phyloP scores from a whole-genome alignment of 2,113 vertebrate genomes.

The Gobio gobio region DNA sequence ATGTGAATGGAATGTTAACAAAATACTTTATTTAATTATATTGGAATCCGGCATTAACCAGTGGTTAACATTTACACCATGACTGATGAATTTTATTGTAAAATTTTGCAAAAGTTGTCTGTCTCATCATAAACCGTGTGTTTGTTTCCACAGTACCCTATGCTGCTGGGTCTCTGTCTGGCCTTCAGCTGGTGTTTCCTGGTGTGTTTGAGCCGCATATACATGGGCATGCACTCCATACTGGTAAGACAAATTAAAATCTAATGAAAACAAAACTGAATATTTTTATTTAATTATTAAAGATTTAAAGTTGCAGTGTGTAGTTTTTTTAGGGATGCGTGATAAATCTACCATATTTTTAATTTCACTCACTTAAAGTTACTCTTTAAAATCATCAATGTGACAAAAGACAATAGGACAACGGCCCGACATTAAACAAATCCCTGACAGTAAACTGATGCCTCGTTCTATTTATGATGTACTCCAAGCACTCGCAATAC shows the following conservation, averaged over 20 bases:
- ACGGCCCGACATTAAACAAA: too few relatives aligned
- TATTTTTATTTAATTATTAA: neutral
- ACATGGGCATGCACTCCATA: slow-evolving; percentile 99
- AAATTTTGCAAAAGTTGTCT: neutral
- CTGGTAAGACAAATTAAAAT: slow-evolving; percentile 82
- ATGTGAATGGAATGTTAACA: neutral
- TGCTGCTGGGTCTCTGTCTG: slow-evolving; percentile 82
- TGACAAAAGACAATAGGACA: too few relatives aligned
- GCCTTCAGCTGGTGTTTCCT: slow-evolving; percentile 90
- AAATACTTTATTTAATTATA: neutral
- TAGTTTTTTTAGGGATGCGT: neutral
- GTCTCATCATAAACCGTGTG: neutral
- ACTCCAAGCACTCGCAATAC: too few relatives aligned
- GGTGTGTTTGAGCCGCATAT: slow-evolving; percentile 94
- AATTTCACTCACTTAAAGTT: neutral
- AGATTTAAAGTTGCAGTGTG: neutral
- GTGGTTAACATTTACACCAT: neutral
- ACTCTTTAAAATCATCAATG: neutral
- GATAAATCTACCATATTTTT: neutral
- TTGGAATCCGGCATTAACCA: neutral
- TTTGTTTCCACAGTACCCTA: slow-evolving; percentile 82
- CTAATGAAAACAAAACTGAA: neutral
- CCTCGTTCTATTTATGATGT: too few relatives aligned
- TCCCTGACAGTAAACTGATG: too few relatives aligned
- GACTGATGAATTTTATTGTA: neutral